These are phyloP conservation scores for Boulengeromyrus knoepffleri DNA, from an alignment of 2,113 vertebrate genomes.

Conservation along the genomic window DNA sequence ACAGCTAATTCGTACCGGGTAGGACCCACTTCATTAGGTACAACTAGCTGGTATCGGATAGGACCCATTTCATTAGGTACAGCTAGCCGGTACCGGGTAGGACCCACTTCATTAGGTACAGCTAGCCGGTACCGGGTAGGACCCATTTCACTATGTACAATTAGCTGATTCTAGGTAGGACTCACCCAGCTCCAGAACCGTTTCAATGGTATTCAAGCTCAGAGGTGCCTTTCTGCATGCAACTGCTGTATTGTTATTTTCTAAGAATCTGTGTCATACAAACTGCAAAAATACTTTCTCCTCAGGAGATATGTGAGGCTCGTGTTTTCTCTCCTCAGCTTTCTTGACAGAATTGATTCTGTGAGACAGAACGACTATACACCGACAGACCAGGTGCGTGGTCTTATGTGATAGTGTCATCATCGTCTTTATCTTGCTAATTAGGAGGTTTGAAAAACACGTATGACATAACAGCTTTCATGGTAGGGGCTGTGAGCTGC, in stretches of 20 bases:
- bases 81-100: not conserved
- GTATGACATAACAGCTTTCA: not conserved
- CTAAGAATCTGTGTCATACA: not conserved
- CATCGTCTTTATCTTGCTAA: not conserved
- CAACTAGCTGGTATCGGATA: not conserved
- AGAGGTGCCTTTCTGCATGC: not conserved
- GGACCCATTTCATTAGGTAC: not conserved
- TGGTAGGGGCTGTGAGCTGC: not conserved
- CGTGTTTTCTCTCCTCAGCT: constrained; percentile 56
- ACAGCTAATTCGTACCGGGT: not conserved
- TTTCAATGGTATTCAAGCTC: not conserved
- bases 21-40: not conserved
- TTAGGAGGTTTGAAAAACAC: not conserved
- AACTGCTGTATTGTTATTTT: not conserved
- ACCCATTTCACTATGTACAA: not conserved
- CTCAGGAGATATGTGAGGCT: not conserved
- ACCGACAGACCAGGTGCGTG: constrained; percentile 86
- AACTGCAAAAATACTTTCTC: not conserved
- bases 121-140: not conserved
- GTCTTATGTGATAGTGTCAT: not conserved
- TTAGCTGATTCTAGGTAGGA: not conserved
- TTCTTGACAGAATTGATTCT: constrained; percentile 83
- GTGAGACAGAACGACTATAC: constrained; percentile 87
- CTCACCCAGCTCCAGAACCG: not conserved
- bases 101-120: not conserved